phyloP scores from a whole-genome alignment of 2,888 invertebrate genomes.

The Conus canariensis region DNA sequence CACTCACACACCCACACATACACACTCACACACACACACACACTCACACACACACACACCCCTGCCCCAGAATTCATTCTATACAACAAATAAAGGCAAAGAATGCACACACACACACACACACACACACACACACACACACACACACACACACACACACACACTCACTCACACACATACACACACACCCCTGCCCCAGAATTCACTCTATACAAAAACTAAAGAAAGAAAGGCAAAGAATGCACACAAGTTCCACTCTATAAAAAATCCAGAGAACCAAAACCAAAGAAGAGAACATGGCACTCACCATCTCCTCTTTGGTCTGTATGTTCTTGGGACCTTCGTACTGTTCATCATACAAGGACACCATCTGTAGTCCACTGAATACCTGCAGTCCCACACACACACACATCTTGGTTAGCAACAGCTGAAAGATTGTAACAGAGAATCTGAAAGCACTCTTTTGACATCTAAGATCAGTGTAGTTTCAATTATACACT shows the following conservation, averaged over 20 bases:
- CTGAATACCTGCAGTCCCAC: slow-evolving; percentile 62
- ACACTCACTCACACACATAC: too few species aligned
- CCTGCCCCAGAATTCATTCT: too few species aligned
- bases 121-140: too few species aligned
- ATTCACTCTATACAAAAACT: background rate
- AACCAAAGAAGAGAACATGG: background rate
- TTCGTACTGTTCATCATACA: slow-evolving; percentile 66
- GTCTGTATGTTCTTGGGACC: slow-evolving; percentile 60
- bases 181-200: background rate
- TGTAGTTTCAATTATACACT: too few species aligned
- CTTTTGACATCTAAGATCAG: too few species aligned
- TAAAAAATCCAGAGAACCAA: background rate
- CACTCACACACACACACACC: too few species aligned
- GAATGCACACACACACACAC: too few species aligned
- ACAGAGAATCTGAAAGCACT: too few species aligned
- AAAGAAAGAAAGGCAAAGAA: background rate
- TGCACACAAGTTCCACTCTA: background rate
- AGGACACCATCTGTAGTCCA: slow-evolving; percentile 70
- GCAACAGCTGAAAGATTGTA: background rate
- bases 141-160: too few species aligned
- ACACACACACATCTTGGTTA: background rate
- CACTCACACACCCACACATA: too few species aligned
- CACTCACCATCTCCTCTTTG: slow-evolving; percentile 66
- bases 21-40: too few species aligned
- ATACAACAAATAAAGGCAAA: too few species aligned